Conservation (phyloP, 2,797 vertebrate genomes). For the Anabas testudineus region DNA sequence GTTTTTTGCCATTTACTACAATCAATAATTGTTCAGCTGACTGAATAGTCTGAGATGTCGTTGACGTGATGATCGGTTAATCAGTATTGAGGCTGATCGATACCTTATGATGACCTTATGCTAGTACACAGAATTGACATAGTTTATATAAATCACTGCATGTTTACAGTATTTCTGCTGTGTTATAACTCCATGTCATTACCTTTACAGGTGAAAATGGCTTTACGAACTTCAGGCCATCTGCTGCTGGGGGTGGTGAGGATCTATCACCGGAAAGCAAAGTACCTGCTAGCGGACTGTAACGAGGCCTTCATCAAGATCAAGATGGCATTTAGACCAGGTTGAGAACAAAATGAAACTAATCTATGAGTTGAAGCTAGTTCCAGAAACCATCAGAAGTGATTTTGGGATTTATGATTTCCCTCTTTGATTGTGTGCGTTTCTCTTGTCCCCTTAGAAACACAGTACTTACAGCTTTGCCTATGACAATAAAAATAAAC, state of each 20-base stretch:
- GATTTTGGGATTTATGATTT: too few species aligned
- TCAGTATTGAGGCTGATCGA: too few species aligned
- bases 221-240: constrained; percentile 96
- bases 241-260: constrained; percentile 97
- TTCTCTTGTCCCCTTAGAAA: too few species aligned
- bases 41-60: too few species aligned
- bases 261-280: constrained; percentile 99
- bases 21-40: neutral
- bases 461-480: too few species aligned
- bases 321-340: constrained; percentile 99
- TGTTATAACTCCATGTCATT: neutral
- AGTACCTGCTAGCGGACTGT: constrained; percentile 99
- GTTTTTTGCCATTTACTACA: neutral
- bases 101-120: too few species aligned
- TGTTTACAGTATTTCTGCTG: neutral
- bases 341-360: constrained; percentile 73
- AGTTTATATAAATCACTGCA: neutral
- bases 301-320: constrained; percentile 99
- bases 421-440: too few species aligned
- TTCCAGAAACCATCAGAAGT: neutral
- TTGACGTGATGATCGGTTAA: too few species aligned
- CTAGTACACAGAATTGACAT: too few species aligned
- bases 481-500: too few species aligned
- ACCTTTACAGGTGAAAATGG: constrained; percentile 95
- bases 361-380: neutral